Base-by-base conservation (phyloP, 2,113 vertebrate genomes). In the Neolamprologus kungweensis region DNA sequence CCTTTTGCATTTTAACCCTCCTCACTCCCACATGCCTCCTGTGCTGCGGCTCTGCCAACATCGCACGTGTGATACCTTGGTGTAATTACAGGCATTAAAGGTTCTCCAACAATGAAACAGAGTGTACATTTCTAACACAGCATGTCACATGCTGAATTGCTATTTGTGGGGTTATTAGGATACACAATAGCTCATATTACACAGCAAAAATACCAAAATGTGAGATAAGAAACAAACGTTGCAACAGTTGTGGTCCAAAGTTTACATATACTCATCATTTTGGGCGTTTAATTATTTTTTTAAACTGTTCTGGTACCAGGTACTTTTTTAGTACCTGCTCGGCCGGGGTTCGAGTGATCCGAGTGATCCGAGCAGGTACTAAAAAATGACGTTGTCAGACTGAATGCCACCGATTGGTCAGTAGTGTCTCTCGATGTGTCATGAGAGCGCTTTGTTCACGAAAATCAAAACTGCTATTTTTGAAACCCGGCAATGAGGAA, bases 1-100 rank as follows among this genome's bases (percentile, higher is more conserved):
- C 94, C 94, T 93, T 94, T 90, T 89, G 88, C 89, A 92, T 95
- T 95, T 92, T 90, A 91, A 88, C 91, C 93, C 89, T 82, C 82
- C 87, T 93, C 87, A 47, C 79, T 95, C 90, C 88, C 91, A 92
- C 93, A 92, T 83, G 87, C 89, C 84, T 94, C 86, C 90, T 92
- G 81, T 85, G 88, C 86, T 80, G 45, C 23, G 47, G 83, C 87
- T 90, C 85, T 88, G 88, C 87, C 84, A 93, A 92, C 87, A 90
- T 90, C 60, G 81, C 91, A 80, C 21, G 63, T 84, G 87, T 82
- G 89, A 93, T 90, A 92, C 79, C 79, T 92, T 91, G 80, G 79
- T 88, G 89, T 91, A 94, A 92, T 94, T 94, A 93, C 71, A 81
- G 55, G 80, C 57, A 47, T 89, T 89, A 89, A 93, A 93, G 86